phyloP scores from a whole-genome alignment of 1,140 invertebrate species.

The Drosophila parvula region DNA sequence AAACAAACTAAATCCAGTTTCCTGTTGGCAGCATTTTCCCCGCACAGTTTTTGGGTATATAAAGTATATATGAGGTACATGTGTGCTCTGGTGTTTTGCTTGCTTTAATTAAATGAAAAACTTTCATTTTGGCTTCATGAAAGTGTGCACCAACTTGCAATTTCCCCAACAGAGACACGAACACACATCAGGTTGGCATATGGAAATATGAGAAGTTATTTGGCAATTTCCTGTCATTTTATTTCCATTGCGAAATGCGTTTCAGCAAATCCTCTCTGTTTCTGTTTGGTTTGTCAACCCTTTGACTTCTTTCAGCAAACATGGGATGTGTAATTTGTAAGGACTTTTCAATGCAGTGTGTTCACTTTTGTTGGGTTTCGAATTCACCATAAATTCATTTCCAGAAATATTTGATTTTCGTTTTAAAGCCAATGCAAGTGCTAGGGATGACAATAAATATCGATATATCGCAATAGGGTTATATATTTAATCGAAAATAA shows the following conservation, averaged over 20 bases:
- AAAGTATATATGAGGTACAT: neutral
- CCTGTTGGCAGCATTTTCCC: neutral
- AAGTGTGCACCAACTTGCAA: constrained; percentile 36
- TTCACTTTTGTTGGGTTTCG: neutral
- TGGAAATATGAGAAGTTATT: constrained; percentile 53
- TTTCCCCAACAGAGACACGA: constrained; percentile 1
- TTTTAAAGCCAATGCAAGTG: neutral
- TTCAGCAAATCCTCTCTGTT: neutral
- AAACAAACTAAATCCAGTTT: neutral
- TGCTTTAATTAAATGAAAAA: constrained; percentile 40
- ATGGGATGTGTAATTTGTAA: neutral
- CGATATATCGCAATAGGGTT: neutral
- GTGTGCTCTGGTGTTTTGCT: constrained; percentile 7
- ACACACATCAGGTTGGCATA: constrained; percentile 13
- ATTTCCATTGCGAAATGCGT: constrained; percentile 32
- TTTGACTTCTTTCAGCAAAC: neutral
- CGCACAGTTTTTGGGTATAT: no score
- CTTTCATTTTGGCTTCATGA: constrained; percentile 12
- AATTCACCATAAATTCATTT: neutral
- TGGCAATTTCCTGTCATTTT: constrained; percentile 54
- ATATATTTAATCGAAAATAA: neutral
- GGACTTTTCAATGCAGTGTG: constrained; percentile 5
- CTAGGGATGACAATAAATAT: neutral
- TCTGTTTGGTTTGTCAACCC: neutral
- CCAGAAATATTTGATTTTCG: neutral